phyloP scores from a whole-genome alignment of 2,797 vertebrate genomes.

The Girardinus metallicus region DNA sequence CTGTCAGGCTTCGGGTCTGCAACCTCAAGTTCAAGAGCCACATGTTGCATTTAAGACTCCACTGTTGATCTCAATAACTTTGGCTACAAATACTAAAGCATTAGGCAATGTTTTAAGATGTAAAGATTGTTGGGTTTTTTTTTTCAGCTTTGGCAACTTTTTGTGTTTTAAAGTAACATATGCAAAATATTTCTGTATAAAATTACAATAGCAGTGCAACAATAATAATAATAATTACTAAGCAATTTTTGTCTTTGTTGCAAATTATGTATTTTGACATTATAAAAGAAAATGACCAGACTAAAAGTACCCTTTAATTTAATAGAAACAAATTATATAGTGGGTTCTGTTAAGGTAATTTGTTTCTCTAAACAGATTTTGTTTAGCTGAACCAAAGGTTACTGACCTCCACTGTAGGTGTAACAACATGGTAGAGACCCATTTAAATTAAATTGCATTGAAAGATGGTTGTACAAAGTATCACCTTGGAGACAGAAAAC shows the following conservation, averaged over 20 bases:
- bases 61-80: neutral
- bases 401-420: neutral
- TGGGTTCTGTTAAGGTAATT: neutral
- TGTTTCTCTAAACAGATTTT: neutral
- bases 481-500: neutral
- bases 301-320: neutral
- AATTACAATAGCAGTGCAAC: neutral
- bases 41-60: neutral
- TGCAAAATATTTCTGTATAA: neutral
- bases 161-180: neutral
- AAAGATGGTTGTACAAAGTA: neutral
- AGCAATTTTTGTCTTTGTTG: neutral
- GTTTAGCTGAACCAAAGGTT: neutral
- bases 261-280: neutral
- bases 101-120: neutral
- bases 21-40: neutral
- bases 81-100: neutral
- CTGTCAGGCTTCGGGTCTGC: no score
- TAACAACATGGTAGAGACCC: neutral
- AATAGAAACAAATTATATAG: neutral
- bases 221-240: neutral
- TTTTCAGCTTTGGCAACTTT: neutral
- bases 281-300: neutral
- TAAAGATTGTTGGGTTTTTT: accelerated
- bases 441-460: neutral